Evolutionary conservation across 2,113 vertebrate genomes (phyloP), one percentile per base, ranked within the genome.

Genomic region (Brevimyrus niger): DNA sequence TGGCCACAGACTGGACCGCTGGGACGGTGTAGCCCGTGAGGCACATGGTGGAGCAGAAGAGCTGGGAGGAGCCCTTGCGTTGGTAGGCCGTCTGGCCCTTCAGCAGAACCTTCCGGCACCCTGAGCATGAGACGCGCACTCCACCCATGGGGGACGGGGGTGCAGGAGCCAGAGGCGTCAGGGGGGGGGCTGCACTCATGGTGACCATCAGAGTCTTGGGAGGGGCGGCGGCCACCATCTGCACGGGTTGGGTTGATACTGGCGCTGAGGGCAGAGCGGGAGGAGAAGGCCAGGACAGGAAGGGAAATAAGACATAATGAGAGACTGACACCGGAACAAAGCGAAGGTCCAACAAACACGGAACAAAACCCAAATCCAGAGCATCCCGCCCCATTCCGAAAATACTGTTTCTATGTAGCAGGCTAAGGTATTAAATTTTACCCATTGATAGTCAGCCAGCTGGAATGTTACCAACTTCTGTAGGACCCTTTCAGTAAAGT

Each of bases 51-150:
- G 97, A 98, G 95, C 98, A 99, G 96, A 98, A 99, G 84, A 99
- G 97, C 35, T 97, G 96, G 11, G 97, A 95, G 9, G 96, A 98
- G 90, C 98, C 98, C 94, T 98, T 99, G 92, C 97, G 97, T 95
- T 99, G 98, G 94, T 97, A 99, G 0, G 98, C 98, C 0, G 98
- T 99, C 94, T 99, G 98, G 27, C 98, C 98, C 92, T 98, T 99
- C 90, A 97, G 94, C 91, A 99, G 96, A 92, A 94, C 93, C 96
- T 97, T 98, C 94, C 97, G 98, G 93, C 98, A 99, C 90, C 97
- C 95, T 51, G 96, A 96, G 92, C 98, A 99, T 92, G 95, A 96
- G 94, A 99, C 97, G 92, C 96, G 95, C 91, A 96, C 88, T 53
- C 97, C 92, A 48, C 89, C 88, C 96, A 95, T 91, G 96, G 95